Conservation (phyloP, 2,888 invertebrate genomes). For the Acanthococcus lagerstroemiae region DNA sequence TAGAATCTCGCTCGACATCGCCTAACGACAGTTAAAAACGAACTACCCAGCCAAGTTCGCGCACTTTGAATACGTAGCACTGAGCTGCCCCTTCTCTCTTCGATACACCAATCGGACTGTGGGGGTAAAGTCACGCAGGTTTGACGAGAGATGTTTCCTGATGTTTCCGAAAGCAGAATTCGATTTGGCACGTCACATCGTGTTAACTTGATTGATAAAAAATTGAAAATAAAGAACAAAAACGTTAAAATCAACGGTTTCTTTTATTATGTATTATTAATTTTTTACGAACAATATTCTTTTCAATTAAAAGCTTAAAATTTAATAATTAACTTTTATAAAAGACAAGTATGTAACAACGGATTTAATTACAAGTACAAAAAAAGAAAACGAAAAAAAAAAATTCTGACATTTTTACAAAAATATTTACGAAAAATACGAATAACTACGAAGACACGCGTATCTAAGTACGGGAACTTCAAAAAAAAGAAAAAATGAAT, state of each 20-base stretch:
- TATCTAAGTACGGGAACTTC: no score
- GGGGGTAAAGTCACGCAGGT: no score
- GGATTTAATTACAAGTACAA: constrained; percentile 19
- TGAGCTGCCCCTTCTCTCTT: no score
- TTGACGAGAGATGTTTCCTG: no score
- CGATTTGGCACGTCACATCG: no score
- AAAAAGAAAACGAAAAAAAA: constrained; percentile 11
- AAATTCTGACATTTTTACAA: constrained; percentile 13
- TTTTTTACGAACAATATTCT: not conserved
- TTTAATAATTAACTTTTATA: constrained; percentile 23
- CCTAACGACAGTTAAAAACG: no score
- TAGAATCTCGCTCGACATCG: no score
- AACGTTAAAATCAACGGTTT: not conserved
- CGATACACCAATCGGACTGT: no score
- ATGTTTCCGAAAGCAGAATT: no score
- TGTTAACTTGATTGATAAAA: no score
- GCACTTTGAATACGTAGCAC: no score
- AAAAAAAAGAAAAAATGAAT: not conserved
- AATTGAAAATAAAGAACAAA: not conserved
- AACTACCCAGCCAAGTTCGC: no score
- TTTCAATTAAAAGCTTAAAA: constrained; percentile 14
- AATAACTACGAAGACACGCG: constrained; percentile 5
- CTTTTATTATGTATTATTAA: not conserved
- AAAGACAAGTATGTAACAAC: constrained; percentile 26
- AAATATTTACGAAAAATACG: constrained; percentile 11